A percentile compares a stretch with the other conserved stretches of the same genome.
Evolutionary conservation across 2,888 invertebrate genomes (phyloP).

Genomic region (Anthophora plumipes): DNA sequence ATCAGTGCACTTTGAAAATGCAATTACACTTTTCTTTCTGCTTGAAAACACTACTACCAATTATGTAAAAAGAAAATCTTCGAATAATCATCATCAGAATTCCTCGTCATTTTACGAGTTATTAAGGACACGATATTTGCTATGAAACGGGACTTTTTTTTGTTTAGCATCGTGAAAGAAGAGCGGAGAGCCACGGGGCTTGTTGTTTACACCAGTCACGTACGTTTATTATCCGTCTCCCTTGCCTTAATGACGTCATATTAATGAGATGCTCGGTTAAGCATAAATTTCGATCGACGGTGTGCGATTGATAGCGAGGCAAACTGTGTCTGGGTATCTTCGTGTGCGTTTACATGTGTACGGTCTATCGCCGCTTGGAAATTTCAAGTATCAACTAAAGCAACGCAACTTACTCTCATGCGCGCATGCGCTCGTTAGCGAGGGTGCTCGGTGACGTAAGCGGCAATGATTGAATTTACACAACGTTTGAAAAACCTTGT

Average conservation of each 20-base stretch:
- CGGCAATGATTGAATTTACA: constrained; percentile 39
- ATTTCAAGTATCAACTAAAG: constrained; percentile 18
- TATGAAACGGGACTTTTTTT: background rate
- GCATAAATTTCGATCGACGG: constrained; percentile 58
- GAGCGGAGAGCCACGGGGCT: background rate
- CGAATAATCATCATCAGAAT: background rate
- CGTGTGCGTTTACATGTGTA: background rate
- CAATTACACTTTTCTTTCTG: too few relatives aligned
- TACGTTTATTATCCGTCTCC: constrained; percentile 34
- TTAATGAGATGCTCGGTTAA: constrained; percentile 48
- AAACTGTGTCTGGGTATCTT: background rate
- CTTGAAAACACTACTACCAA: too few relatives aligned
- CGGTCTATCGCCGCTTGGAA: constrained; percentile 2
- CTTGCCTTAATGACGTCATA: constrained; percentile 41
- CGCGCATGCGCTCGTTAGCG: too few relatives aligned
- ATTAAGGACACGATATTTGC: constrained; percentile 13
- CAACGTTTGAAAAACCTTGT: constrained; percentile 36
- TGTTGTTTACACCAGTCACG: constrained; percentile 31
- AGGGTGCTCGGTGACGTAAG: constrained; percentile 31
- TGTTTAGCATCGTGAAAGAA: background rate
- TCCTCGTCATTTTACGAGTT: background rate
- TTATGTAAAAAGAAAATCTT: too few relatives aligned
- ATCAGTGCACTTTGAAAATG: too few relatives aligned
- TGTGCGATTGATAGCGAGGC: constrained; percentile 34
- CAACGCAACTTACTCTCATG: background rate